These are phyloP conservation scores for Plutomurus gul DNA, from an alignment of 1,140 invertebrate species.

Conservation along the genomic window DNA sequence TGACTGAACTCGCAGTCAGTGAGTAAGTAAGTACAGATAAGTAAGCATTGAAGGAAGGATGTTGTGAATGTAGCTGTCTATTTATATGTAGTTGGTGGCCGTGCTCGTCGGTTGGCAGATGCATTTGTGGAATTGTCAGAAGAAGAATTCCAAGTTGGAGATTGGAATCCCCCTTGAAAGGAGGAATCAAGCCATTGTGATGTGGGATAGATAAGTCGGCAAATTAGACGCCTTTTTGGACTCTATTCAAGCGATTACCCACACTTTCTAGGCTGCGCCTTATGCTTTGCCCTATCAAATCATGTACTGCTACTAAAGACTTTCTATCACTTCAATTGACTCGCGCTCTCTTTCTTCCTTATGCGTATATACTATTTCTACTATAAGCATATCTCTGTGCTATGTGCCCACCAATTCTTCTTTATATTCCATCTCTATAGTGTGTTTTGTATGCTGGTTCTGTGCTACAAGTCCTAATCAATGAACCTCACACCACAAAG, in stretches of 20 bases:
- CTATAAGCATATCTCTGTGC: too few species aligned
- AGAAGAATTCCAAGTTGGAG: background rate
- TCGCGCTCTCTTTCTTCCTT: too few species aligned
- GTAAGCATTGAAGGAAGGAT: background rate
- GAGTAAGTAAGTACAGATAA: background rate
- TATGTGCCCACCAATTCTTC: too few species aligned
- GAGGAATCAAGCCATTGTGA: constrained; percentile 29
- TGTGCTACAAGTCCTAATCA: too few species aligned
- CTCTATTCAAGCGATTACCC: constrained; percentile 48
- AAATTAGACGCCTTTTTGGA: constrained; percentile 51
- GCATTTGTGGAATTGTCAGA: background rate
- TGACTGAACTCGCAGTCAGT: constrained; percentile 17
- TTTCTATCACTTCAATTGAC: background rate
- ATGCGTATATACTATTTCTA: too few species aligned
- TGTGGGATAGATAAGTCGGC: constrained; percentile 45
- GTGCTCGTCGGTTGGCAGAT: too few species aligned
- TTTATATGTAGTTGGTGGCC: too few species aligned
- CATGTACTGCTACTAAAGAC: background rate
- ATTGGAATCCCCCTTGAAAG: constrained; percentile 28
- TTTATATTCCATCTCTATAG: too few species aligned
- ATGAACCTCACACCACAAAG: too few species aligned
- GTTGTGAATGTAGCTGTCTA: too few species aligned
- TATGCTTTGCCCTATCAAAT: background rate
- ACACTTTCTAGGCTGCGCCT: constrained; percentile 33
- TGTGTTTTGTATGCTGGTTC: too few species aligned